A percentile compares a stretch with the other conserved stretches of the same genome.
phyloP scores from a whole-genome alignment of 1,140 invertebrate species.

The Zophobas morio region DNA sequence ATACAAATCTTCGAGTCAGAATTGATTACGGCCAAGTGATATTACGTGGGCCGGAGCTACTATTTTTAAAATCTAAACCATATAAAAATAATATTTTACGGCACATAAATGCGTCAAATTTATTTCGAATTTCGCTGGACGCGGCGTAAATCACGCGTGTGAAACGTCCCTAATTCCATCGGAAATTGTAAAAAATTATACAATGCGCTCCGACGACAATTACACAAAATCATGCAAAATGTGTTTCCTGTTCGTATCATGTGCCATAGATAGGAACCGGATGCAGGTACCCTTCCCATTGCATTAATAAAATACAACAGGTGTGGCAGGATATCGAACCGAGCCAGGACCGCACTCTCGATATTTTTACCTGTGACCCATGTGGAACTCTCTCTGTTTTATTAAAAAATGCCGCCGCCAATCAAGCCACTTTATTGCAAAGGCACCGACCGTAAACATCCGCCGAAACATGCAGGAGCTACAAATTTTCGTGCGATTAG shows the following conservation, averaged over 20 bases:
- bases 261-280: conserved; percentile 41
- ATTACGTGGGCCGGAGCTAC: conserved; percentile 6
- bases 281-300: conserved; percentile 48
- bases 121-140: conserved; percentile 5
- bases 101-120: conserved; percentile 31
- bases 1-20: conserved; percentile 34
- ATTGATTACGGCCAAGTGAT: conserved; percentile 33
- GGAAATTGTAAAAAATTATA: conserved; percentile 4
- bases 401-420: conserved; percentile 8
- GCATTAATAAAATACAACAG: conserved; percentile 50
- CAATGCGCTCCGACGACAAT: background rate
- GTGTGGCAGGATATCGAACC: conserved; percentile 44
- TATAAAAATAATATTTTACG: conserved; percentile 30
- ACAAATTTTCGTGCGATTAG: no score
- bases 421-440: conserved; percentile 2
- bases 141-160: conserved; percentile 2
- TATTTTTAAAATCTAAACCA: conserved; percentile 29
- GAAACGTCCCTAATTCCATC: conserved; percentile 9
- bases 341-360: conserved; percentile 31
- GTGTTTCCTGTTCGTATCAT: conserved; percentile 24
- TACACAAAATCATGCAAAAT: conserved; percentile 33
- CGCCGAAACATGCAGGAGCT: background rate
- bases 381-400: background rate
- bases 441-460: background rate
- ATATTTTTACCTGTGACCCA: conserved; percentile 21